These are phyloP conservation scores for Haliaeetus leucogaster DNA, from an alignment of 2,113 vertebrate species.

Conservation along the genomic window DNA sequence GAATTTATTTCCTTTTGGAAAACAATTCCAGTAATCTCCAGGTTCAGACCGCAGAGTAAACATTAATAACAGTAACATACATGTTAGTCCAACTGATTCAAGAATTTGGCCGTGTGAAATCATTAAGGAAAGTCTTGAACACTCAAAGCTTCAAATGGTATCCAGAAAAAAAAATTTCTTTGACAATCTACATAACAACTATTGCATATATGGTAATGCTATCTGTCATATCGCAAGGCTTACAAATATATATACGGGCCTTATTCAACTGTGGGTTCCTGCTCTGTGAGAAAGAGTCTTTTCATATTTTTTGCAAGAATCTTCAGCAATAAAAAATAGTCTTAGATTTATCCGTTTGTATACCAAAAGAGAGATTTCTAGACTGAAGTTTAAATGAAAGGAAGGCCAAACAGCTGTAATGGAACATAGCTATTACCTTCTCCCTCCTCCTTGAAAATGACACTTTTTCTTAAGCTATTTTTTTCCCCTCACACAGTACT, in stretches of 20 bases:
- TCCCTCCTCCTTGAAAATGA: conserved; percentile 66
- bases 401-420: conserved; percentile 70
- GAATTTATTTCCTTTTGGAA: conserved; percentile 87
- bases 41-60: conserved; percentile 96
- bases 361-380: conserved; percentile 77
- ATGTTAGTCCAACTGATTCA: conserved; percentile 91
- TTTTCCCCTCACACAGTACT: conserved; percentile 54
- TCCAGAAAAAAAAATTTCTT: conserved; percentile 81
- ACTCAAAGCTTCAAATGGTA: conserved; percentile 86
- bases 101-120: conserved; percentile 86
- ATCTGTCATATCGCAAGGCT: conserved; percentile 85
- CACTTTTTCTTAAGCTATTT: conserved; percentile 59
- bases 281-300: conserved; percentile 70
- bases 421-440: conserved; percentile 60
- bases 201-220: conserved; percentile 97
- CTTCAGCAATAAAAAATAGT: conserved; percentile 81
- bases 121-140: conserved; percentile 87
- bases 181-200: conserved; percentile 90
- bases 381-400: conserved; percentile 73
- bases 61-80: conserved; percentile 99
- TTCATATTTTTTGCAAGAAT: conserved; percentile 70
- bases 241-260: conserved; percentile 86
- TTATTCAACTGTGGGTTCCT: conserved; percentile 77
- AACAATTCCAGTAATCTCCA: conserved; percentile 98
- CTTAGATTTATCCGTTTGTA: conserved; percentile 71